These are phyloP conservation scores for Silvanus unidentatus DNA, from an alignment of 2,888 invertebrate species.

Conservation along the genomic window DNA sequence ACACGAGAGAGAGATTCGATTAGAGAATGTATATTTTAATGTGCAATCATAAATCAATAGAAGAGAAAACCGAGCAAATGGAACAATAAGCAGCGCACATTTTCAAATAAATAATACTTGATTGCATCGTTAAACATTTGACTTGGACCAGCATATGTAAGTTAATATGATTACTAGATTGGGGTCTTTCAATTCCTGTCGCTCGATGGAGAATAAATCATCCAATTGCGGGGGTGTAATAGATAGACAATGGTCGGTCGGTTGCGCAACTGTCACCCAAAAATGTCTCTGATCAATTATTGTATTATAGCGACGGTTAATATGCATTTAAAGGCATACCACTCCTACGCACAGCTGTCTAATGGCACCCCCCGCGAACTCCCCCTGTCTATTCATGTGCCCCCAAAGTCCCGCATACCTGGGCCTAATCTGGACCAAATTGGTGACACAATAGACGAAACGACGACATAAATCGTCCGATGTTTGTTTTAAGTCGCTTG, in stretches of 20 bases:
- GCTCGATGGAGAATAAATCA: constrained; percentile 1
- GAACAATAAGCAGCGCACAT: no score
- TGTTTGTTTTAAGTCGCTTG: constrained; percentile 42
- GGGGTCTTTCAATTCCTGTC: no score
- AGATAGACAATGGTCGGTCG: constrained; percentile 1
- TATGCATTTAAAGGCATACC: constrained; percentile 1
- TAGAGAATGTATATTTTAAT: no score
- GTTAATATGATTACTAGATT: no score
- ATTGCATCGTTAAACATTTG: no score
- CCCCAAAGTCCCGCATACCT: constrained; percentile 6
- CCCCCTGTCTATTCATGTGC: background rate
- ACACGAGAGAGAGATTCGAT: no score
- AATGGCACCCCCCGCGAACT: constrained; percentile 10
- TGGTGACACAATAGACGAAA: constrained; percentile 41
- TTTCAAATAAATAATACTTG: no score
- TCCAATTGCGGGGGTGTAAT: constrained; percentile 15
- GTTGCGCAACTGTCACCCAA: constrained; percentile 17
- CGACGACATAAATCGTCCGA: constrained; percentile 45
- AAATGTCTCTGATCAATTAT: constrained; percentile 8
- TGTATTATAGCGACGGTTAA: constrained; percentile 2
- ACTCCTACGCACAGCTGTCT: constrained; percentile 10
- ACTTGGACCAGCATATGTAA: no score
- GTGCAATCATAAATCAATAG: no score
- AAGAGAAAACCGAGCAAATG: no score
- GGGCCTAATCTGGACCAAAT: constrained; percentile 23